phyloP scores from a whole-genome alignment of 2,113 vertebrate species.

The Poeciliopsis occidentalis region DNA sequence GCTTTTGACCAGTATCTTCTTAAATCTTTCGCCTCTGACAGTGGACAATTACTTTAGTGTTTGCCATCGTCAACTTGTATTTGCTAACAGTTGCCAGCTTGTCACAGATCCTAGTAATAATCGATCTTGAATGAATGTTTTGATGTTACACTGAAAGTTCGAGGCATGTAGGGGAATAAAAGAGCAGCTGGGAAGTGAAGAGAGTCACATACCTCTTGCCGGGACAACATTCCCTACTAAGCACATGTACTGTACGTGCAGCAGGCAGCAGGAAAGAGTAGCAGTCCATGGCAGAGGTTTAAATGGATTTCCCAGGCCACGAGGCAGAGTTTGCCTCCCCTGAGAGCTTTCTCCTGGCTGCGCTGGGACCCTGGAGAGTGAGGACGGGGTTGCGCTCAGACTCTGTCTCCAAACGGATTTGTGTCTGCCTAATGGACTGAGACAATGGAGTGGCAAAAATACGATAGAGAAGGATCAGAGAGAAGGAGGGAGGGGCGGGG shows the following conservation, averaged over 20 bases:
- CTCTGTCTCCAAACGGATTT: constrained; percentile 72
- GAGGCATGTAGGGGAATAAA: neutral
- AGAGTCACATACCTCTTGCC: neutral
- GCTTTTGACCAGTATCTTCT: no score
- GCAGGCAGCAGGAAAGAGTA: constrained; percentile 37
- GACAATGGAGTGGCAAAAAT: constrained; percentile 69
- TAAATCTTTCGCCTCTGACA: no score
- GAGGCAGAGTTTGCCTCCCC: constrained; percentile 50
- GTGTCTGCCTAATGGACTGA: constrained; percentile 76
- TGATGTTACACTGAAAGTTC: constrained; percentile 15
- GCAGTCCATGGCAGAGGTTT: constrained; percentile 60
- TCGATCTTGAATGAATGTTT: constrained; percentile 20
- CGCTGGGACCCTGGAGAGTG: constrained; percentile 46
- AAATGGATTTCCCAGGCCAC: constrained; percentile 63
- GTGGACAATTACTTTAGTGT: no score
- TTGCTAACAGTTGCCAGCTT: no score
- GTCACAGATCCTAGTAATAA: no score
- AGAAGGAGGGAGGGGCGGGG: neutral
- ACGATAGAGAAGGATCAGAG: constrained; percentile 56
- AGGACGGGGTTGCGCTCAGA: constrained; percentile 37
- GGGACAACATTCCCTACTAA: constrained; percentile 50
- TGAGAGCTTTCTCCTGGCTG: constrained; percentile 57
- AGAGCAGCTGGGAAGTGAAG: neutral
- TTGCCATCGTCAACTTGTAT: no score
- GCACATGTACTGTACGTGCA: constrained; percentile 40